Percentiles rank a stretch among this genome's conserved stretches.
These are phyloP conservation scores for Lepidurus apus DNA, from an alignment of 1,140 invertebrate species.

Conservation along the genomic window DNA sequence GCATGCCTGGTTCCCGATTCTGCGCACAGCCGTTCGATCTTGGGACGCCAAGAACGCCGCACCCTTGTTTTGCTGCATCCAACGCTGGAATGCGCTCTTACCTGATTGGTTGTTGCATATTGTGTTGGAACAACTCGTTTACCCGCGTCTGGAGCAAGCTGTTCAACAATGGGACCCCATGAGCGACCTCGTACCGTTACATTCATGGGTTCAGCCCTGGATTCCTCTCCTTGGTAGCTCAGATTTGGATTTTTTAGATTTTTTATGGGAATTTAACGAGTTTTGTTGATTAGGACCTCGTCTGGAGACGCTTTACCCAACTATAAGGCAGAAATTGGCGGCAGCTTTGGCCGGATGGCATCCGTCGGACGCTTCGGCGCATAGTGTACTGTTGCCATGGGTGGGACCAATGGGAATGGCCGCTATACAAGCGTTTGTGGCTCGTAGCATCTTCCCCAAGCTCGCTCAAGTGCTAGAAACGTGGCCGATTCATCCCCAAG, in stretches of 20 bases:
- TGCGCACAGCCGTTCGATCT: conserved; percentile 60
- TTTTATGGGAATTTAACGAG: neutral
- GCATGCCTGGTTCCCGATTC: conserved; percentile 81
- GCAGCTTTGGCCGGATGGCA: conserved; percentile 84
- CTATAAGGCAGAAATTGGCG: conserved; percentile 84
- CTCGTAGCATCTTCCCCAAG: conserved; percentile 88
- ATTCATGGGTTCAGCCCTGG: conserved; percentile 97
- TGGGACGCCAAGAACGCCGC: conserved; percentile 68
- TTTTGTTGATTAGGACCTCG: conserved; percentile 47
- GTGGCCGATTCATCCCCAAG: conserved; percentile 78
- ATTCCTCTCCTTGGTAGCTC: conserved; percentile 62
- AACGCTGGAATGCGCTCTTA: conserved; percentile 71
- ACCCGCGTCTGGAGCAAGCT: conserved; percentile 70
- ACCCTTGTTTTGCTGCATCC: conserved; percentile 69
- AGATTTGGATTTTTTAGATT: neutral
- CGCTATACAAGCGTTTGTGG: conserved; percentile 76
- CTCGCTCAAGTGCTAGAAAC: conserved; percentile 64
- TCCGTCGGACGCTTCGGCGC: conserved; percentile 82
- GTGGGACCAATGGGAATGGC: conserved; percentile 70
- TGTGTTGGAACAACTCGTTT: conserved; percentile 71
- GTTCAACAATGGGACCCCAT: conserved; percentile 92
- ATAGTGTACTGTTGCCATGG: conserved; percentile 88
- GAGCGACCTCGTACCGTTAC: conserved; percentile 86
- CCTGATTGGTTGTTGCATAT: conserved; percentile 79
- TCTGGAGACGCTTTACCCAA: conserved; percentile 81